Evolutionary conservation across 2,113 vertebrate genomes (phyloP), one percentile per base, ranked within the genome.

Genomic region (Platycercus adscitus): DNA sequence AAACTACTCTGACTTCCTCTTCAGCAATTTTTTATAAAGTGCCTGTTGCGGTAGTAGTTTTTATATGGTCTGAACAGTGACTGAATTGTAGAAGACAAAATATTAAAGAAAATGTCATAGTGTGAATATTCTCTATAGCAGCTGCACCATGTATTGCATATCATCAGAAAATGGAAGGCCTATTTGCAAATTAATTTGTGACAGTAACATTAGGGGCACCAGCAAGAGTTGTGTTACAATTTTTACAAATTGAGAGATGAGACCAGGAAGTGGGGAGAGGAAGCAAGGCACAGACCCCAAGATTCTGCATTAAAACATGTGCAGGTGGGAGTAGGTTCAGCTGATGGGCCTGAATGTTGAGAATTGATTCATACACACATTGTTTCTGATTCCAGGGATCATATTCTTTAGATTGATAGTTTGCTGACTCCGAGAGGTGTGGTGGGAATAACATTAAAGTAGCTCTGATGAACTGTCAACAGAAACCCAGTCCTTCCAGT

Each of bases 271-370:
- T 20, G 13, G 53, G 29, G 35, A 77, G 49, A 41, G 4, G 47
- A 15, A 49, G n/a, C 14, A 63, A 1, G 1, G 29, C 39, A 23
- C 18, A 39, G 77, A 37, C 17, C 4, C 0, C 3, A 52, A 18
- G 14, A 33, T 83, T 56, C 23, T 72, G 25, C 35, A 6, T 49
- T 37, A 11, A 35, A 65, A 5, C 17, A 37, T 26, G 46, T 60
- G 66, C 39, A 84, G 24, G 15, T 87, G 16, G 35, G 29, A 75
- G 7, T 15, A 39, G n/a, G 11, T 53, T 88, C 41, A 28, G 31
- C 7, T 9, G 20, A 6, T 61, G 58, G 88, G 23, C 21, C 31
- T 72, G 19, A 19, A 7, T 52, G 16, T 33, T 60, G 25, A 24
- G 13, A 80, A 29, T 61, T 2, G 2, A 5, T 79, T 43, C 29